Evolutionary conservation across 1,140 invertebrate species (phyloP).

Genomic region (Stenopsyche tienmushanensis): DNA sequence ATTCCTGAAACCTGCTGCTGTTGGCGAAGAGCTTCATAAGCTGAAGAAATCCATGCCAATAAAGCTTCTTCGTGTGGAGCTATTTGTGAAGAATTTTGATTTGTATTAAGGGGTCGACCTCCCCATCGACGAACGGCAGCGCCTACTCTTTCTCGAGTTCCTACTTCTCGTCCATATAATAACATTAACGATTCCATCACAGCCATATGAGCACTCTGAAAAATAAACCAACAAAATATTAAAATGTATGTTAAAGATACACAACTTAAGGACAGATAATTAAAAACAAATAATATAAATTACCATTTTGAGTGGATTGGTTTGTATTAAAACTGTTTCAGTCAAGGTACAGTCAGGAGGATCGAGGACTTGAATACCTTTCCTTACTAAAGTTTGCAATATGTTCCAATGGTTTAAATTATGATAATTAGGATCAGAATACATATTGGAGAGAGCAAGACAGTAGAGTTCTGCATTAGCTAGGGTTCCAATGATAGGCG

Average conservation of each 20-base stretch:
- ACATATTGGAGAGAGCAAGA: conserved; percentile 92
- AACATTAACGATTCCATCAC: conserved; percentile 97
- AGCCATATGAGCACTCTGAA: conserved; percentile 90
- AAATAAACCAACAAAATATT: conserved; percentile 35
- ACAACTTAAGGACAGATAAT: conserved; percentile 3
- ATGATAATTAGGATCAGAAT: conserved; percentile 94
- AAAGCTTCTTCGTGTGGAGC: conserved; percentile 84
- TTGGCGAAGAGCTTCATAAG: conserved; percentile 69
- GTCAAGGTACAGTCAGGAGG: conserved; percentile 85
- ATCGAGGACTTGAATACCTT: conserved; percentile 86
- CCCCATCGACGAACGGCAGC: conserved; percentile 79
- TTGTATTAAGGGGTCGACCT: conserved; percentile 46
- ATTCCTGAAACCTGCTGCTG: conserved; percentile 33
- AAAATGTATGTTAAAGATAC: not conserved
- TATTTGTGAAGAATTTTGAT: conserved; percentile 50
- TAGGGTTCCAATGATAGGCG: conserved; percentile 86
- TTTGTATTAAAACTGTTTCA: conserved; percentile 94
- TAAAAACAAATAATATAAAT: conserved; percentile 29
- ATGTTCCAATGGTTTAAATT: conserved; percentile 94
- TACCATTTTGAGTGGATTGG: conserved; percentile 92
- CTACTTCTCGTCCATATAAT: conserved; percentile 90
- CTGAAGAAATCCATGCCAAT: conserved; percentile 89
- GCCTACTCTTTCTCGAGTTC: conserved; percentile 83
- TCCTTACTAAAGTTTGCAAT: conserved; percentile 86
- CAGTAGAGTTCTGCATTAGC: conserved; percentile 96